phyloP scores from a whole-genome alignment of 2,797 vertebrate genomes.

The Anableps anableps region DNA sequence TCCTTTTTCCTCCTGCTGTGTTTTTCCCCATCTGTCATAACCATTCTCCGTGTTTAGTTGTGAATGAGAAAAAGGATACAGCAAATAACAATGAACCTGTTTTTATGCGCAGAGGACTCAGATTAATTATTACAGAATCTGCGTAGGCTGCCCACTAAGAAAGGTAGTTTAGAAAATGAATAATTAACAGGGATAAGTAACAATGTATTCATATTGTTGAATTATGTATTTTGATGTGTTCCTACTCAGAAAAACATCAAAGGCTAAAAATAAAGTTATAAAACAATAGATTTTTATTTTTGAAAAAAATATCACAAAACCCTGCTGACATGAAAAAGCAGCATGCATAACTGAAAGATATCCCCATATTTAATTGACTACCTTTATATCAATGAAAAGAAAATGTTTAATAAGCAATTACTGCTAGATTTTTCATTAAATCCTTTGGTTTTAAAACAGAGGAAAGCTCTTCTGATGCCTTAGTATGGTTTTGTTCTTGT shows the following conservation, averaged over 20 bases:
- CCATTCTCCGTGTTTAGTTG: constrained; percentile 5
- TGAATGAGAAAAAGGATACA: neutral
- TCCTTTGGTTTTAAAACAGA: no score
- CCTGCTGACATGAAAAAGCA: neutral
- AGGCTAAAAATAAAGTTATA: neutral
- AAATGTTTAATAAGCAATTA: neutral
- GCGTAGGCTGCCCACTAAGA: neutral
- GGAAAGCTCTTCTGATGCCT: no score
- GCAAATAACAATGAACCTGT: neutral
- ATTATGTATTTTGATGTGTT: neutral
- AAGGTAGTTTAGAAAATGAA: constrained; percentile 7
- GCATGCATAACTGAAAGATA: neutral
- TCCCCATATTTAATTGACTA: no score
- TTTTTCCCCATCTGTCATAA: neutral
- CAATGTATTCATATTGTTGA: neutral
- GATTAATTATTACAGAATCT: constrained; percentile 22
- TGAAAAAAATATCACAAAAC: neutral
- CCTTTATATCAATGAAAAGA: neutral
- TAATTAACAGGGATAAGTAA: constrained; percentile 18
- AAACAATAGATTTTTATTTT: neutral
- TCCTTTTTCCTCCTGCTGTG: neutral
- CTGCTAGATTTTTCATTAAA: neutral
- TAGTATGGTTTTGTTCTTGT: no score
- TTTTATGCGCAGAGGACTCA: constrained; percentile 17
- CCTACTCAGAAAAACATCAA: neutral